phyloP scores from a whole-genome alignment of 2,888 invertebrate species.

The Mimumesa dahlbomi region DNA sequence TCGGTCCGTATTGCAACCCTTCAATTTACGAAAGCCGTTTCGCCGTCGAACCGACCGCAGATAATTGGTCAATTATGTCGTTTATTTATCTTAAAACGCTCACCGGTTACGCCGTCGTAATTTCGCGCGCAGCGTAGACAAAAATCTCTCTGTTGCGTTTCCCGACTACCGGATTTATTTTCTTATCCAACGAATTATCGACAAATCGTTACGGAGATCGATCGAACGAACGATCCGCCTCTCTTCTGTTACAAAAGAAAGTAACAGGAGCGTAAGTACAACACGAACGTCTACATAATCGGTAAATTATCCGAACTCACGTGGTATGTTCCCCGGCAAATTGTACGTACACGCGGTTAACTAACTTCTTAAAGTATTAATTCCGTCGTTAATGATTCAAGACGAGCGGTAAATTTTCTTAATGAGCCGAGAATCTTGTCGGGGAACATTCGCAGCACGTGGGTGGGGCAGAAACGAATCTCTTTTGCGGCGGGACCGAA shows the following conservation, averaged over 20 bases:
- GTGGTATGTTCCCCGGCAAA: too few species aligned
- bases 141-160: background rate
- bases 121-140: slow-evolving; percentile 14
- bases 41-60: slow-evolving; percentile 30
- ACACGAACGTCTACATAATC: too few species aligned
- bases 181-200: too few species aligned
- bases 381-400: too few species aligned
- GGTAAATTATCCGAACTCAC: too few species aligned
- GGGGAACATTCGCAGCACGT: slow-evolving; percentile 1
- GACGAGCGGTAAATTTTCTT: slow-evolving; percentile 2
- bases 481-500: slow-evolving; percentile 2
- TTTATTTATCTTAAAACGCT: slow-evolving; percentile 59
- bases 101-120: slow-evolving; percentile 15
- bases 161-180: background rate
- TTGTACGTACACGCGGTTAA: too few species aligned
- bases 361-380: too few species aligned
- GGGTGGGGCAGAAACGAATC: background rate
- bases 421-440: background rate
- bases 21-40: slow-evolving; percentile 57
- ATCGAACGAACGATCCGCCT: too few species aligned
- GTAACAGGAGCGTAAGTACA: too few species aligned
- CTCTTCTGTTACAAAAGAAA: too few species aligned
- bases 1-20: slow-evolving; percentile 56
- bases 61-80: slow-evolving; percentile 68
- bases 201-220: too few species aligned